A percentile compares a stretch with the other conserved stretches of the same genome.
Evolutionary conservation across 2,113 vertebrate species (phyloP).

Genomic region (Phalacrocorax carbo): DNA sequence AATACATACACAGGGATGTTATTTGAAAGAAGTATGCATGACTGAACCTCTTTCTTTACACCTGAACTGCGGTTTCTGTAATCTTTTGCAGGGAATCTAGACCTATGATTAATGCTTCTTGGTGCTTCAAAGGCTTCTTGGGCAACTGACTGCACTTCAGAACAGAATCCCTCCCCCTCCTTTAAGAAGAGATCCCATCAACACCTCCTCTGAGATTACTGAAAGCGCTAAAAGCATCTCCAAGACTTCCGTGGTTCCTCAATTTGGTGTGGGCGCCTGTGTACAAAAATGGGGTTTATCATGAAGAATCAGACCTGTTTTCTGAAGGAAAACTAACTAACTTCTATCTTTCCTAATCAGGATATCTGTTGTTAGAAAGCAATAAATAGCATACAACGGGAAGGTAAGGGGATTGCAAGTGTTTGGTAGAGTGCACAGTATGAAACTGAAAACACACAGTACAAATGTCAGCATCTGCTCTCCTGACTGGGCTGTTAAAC

Average conservation of each 20-base stretch:
- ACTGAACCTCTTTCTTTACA: neutral
- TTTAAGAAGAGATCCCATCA: neutral
- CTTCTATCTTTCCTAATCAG: neutral
- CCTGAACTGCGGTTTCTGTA: neutral
- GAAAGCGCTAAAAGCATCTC: neutral
- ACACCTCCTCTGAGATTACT: neutral
- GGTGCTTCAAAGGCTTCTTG: neutral
- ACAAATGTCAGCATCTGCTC: neutral
- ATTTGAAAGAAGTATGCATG: rapidly evolving
- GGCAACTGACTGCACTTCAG: neutral
- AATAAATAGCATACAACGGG: neutral
- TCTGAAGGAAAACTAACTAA: neutral
- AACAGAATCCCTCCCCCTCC: neutral
- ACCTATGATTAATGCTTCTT: neutral
- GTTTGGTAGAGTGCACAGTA: neutral
- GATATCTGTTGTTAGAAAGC: neutral
- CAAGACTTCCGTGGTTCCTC: neutral
- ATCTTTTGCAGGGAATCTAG: neutral
- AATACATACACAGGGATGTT: neutral
- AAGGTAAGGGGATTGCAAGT: neutral
- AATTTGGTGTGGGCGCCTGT: neutral
- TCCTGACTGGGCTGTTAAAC: neutral
- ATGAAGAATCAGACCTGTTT: neutral
- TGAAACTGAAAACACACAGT: neutral
- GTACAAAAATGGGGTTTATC: neutral